These are phyloP conservation scores for Psettodes erumei DNA, from an alignment of 2,113 vertebrate genomes.

Conservation along the genomic window DNA sequence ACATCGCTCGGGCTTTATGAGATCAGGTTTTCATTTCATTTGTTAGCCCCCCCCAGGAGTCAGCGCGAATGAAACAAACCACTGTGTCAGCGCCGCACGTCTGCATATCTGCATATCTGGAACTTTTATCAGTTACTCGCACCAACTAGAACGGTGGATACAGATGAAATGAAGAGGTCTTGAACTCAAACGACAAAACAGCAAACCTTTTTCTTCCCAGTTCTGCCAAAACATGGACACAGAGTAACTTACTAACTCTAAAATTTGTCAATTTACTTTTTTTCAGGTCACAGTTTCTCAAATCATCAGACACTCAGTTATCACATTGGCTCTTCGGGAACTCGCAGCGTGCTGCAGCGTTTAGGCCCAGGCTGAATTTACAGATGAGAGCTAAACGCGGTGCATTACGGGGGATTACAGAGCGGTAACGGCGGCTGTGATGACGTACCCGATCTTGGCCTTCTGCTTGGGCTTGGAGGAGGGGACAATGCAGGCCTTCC, in stretches of 20 bases:
- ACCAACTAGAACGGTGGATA: not conserved
- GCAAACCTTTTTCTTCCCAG: not conserved
- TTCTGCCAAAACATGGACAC: not conserved
- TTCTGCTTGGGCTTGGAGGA: conserved; percentile 94
- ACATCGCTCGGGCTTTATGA: not conserved
- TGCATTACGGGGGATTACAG: conserved; percentile 4
- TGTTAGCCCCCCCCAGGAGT: not conserved
- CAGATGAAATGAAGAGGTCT: conserved; percentile 1
- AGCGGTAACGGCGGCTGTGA: not conserved
- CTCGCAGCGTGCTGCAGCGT: not conserved
- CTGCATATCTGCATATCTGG: not conserved
- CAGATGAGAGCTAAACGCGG: not conserved
- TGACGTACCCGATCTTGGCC: conserved; percentile 93
- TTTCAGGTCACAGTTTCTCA: not conserved
- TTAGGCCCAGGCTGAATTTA: conserved; percentile 24
- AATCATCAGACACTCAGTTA: not conserved
- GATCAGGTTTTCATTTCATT: not conserved
- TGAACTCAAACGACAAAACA: not conserved
- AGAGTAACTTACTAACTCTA: not conserved
- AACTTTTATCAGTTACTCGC: conserved; percentile 9
- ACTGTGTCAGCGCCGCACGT: not conserved
- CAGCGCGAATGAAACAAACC: not conserved
- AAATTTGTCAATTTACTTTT: not conserved
- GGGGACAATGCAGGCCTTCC: conserved; percentile 87
- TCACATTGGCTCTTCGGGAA: not conserved